Evolutionary conservation across 2,888 invertebrate genomes (phyloP), one percentile per base, ranked within the genome.

Genomic region (Dynastes maya): DNA sequence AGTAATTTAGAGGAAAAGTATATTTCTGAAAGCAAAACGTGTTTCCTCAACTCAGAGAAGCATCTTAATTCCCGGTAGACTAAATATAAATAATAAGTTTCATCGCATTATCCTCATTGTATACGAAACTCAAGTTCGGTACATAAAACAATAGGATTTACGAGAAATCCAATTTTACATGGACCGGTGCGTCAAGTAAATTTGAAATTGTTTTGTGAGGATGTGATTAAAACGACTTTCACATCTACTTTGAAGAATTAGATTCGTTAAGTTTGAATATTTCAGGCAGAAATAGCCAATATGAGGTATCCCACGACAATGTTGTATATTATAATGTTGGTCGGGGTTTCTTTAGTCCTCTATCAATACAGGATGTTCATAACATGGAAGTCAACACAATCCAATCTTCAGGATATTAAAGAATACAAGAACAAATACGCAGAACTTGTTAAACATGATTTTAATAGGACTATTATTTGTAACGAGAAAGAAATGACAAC

Each of bases 331-430:
- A 89, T 92, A 84, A 91, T 92, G 87, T 89, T 93, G 86, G 87
- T 92, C 86, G 91, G 92, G 85, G 90, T 91, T 82, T 92, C 92
- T 86, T 90, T 93, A 85, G 90, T 93, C 84, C 89, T 93, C 84
- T 92, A 92, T 86, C 93, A 93, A 87, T 93, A 93, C 86, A 92
- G 92, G 85, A 88, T 92, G 85, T 91, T 92, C 81, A 90, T 89
- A 80, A 90, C 88, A 80, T 88, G 89, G 85, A 85, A 90, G 78
- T 86, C 89, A 80, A 83, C 88, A 71, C 82, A 84, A 80, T 81
- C 83, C 79, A 83, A 83, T 81, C 64, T 82, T 29, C 80, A 82
- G 67, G 81, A 83, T 58, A 79, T 82, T 16, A 72, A 77, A 72
- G 76, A 76, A 67, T 65, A 58, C 22, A 55, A 27, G 16, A 58